phyloP scores from a whole-genome alignment of 1,140 invertebrate species.

The Drosophila rhopaloa region DNA sequence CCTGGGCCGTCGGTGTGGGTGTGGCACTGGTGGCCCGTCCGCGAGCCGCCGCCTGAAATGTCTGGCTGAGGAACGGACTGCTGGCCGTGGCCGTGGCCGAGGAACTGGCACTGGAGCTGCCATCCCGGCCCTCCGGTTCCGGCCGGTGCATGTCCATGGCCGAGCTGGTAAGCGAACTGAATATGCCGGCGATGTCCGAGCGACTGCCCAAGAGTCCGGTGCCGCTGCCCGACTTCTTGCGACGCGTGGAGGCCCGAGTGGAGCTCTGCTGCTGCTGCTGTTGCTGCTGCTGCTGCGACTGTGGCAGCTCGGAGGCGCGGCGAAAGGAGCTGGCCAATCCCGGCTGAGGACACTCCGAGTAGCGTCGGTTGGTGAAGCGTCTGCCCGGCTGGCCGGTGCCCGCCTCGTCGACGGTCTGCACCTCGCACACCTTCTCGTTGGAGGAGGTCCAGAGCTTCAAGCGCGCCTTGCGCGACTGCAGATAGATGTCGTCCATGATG shows the following conservation, averaged over 20 bases:
- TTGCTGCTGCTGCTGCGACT: slow-evolving; percentile 45
- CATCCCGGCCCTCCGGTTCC: slow-evolving; percentile 81
- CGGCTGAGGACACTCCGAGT: slow-evolving; percentile 88
- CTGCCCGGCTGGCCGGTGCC: slow-evolving; percentile 86
- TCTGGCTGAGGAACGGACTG: slow-evolving; percentile 57
- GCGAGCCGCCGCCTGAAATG: slow-evolving; percentile 63
- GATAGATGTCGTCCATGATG: slow-evolving; percentile 93
- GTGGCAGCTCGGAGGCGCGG: slow-evolving; percentile 89
- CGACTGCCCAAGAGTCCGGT: slow-evolving; percentile 89
- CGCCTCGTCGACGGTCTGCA: slow-evolving; percentile 89
- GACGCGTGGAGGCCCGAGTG: slow-evolving; percentile 68
- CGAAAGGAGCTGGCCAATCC: slow-evolving; percentile 85
- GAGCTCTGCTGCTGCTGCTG: slow-evolving; percentile 80
- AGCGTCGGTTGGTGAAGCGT: slow-evolving; percentile 88
- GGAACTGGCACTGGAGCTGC: slow-evolving; percentile 49
- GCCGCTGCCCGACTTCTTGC: slow-evolving; percentile 82
- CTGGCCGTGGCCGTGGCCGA: slow-evolving; percentile 56
- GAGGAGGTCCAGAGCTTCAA: slow-evolving; percentile 93
- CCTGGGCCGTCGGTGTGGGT: slow-evolving; percentile 56
- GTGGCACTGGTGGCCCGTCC: slow-evolving; percentile 80
- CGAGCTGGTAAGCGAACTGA: slow-evolving; percentile 89
- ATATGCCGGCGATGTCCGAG: slow-evolving; percentile 89
- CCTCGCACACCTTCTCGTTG: slow-evolving; percentile 91
- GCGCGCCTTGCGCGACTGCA: slow-evolving; percentile 90
- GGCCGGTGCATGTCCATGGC: slow-evolving; percentile 90